phyloP scores from a whole-genome alignment of 2,888 invertebrate genomes.

The Troilus luridus region DNA sequence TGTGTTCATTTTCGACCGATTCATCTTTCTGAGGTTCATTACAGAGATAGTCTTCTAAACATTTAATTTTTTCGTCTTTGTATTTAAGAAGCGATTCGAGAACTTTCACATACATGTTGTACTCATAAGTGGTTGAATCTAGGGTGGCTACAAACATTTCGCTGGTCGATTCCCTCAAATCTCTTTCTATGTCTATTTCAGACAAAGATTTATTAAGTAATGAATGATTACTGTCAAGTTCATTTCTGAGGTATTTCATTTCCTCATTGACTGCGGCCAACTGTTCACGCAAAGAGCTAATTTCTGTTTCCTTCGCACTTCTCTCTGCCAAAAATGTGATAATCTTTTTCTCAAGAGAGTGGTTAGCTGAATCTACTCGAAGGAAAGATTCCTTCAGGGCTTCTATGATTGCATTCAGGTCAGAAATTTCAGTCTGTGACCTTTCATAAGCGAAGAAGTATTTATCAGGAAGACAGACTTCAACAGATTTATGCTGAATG shows the following conservation, averaged over 20 bases:
- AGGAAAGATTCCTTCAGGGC: conserved; percentile 40
- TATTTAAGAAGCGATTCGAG: neutral
- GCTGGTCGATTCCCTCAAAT: neutral
- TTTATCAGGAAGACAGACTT: neutral
- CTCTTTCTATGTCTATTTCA: conserved; percentile 28
- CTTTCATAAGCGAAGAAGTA: conserved; percentile 8
- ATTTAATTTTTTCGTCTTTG: conserved; percentile 34
- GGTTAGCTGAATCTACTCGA: neutral
- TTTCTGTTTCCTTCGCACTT: neutral
- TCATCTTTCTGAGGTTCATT: conserved; percentile 1
- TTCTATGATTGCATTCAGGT: neutral
- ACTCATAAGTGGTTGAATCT: conserved; percentile 23
- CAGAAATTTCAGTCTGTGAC: neutral
- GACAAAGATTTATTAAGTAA: conserved; percentile 11
- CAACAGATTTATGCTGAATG: conserved; percentile 3
- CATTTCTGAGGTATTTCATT: neutral
- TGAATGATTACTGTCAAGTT: neutral
- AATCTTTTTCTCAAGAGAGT: conserved; percentile 34
- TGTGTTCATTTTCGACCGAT: conserved; percentile 3
- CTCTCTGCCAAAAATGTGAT: conserved; percentile 35
- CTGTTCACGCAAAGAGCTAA: neutral
- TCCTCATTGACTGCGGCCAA: neutral
- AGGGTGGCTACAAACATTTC: neutral
- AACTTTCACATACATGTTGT: neutral
- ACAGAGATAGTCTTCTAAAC: neutral